Conservation (phyloP, 2,797 vertebrate species). For the Discoglossus pictus region DNA sequence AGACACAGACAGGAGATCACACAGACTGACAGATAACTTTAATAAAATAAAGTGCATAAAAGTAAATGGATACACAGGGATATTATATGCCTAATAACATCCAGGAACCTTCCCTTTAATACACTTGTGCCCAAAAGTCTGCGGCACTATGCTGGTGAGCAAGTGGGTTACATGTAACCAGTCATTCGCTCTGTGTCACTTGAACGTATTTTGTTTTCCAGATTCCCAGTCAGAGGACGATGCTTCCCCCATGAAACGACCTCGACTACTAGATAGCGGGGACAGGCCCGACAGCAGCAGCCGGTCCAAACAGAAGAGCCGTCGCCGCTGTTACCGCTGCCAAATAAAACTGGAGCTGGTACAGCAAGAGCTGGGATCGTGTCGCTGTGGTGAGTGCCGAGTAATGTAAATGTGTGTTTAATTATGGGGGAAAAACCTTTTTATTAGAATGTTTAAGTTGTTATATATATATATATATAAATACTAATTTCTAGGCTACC, state of each 20-base stretch:
- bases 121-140: not conserved
- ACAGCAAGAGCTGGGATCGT: slow-evolving; percentile 96
- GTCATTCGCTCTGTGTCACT: no score
- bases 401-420: not conserved
- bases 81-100: no score
- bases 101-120: no score
- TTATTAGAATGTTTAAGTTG: no score
- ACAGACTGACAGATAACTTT: no score
- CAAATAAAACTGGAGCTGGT: slow-evolving; percentile 98
- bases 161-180: not conserved
- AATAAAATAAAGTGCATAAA: no score
- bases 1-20: no score
- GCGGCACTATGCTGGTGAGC: not conserved
- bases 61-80: no score
- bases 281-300: slow-evolving; percentile 80
- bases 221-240: slow-evolving; percentile 91
- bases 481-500: no score
- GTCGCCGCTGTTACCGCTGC: slow-evolving; percentile 96
- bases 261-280: slow-evolving; percentile 76
- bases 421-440: no score
- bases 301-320: slow-evolving; percentile 91
- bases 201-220: slow-evolving; percentile 65
- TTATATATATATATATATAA: no score
- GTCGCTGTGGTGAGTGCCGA: slow-evolving; percentile 87
- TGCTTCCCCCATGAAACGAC: slow-evolving; percentile 88